Base-by-base conservation (phyloP, 2,113 vertebrate genomes). In the Myotis davidii region DNA sequence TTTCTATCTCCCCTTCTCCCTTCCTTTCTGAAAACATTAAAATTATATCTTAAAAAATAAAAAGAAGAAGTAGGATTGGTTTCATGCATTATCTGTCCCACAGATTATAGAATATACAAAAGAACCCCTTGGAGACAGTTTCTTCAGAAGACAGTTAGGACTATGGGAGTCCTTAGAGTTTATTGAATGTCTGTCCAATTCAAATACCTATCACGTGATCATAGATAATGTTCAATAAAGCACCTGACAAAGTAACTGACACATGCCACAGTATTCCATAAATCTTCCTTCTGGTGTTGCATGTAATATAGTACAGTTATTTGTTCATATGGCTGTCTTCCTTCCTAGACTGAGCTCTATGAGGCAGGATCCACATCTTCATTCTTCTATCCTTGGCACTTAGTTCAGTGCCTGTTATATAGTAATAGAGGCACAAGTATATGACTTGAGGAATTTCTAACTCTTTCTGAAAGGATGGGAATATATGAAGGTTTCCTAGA, bases 171-270 rank as follows among this genome's bases (percentile, higher is more conserved):
- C 42, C 29, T 45, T 92, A 45, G 37, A 82, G 64, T 81, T 84
- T 95, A 48, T 13, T 69, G 37, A 69, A 59, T 23, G 78, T 84
- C 52, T 83, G 42, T 91, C 25, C 17, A 73, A 14, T 83, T 96
- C 50, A 89, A 8, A 81, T 67, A 52, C 34, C 29, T 92, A n/a
- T 64, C 56, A 91, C 16, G 21, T 45, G 39, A 59, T 86, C 39
- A 39, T n/a, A 84, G 52, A 29, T 76, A 37, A 74, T 94, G 69
- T 91, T 85, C 94, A 91, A 59, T 85, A 85, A 88, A 94, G 56
- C 42, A 54, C 20, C 56, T 88, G 70, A 64, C 78, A 84, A 74
- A 81, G 56, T 90, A 56, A 79, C 39, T 87, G 48, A 48, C 56
- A 79, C 9, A 10, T 78, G 50, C 56, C 69, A 83, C 23, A 65